Base-by-base conservation (phyloP, 1,140 invertebrate genomes). In the Cyclargus thomasi region DNA sequence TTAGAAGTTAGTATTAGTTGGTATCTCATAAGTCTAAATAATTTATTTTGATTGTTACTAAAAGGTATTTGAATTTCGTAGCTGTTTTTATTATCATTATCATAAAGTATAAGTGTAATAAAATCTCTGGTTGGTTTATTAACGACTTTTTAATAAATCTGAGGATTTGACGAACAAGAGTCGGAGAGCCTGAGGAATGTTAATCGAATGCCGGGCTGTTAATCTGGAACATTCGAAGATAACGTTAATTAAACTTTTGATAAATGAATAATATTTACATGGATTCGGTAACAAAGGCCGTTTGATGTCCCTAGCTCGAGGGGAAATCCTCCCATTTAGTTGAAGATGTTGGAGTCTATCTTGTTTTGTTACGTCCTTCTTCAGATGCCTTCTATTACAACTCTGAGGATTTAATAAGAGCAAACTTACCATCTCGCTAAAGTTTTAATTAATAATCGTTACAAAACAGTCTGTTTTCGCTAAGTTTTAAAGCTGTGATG, bases 391-490 rank as follows among this genome's bases (percentile, higher is more conserved):
- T 70, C 64, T 65, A 75, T 70, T 75, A 64, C 57, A 75, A 77
- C 64, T 75, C 39, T 2, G 14, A 16, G 39, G 6, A 47, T 74
- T 74, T 80, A 75, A 78, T 83, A 77, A 81, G 79, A 81, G 75
- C 74, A 67, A 74, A 78, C 70, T 72, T 74, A 29, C 67, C 70
- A 64, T 71, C 72, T 74, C 67, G 62, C 55, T 71, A 64, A 71
- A 71, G 71, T 72, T 72, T 74, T 74, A 71, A 71, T 74, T 74
- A 74, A 74, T 74, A 67, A 63, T 10, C 22, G 29, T 39, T 16
- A 16, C 53, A 20, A 16, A 47, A 47, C 39, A 47, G 39, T 47
- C 14, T 16, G 39, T 11, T 0, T 47, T 20, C 47, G 63, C 29
- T 62, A 16, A 1, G 59, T 20, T 62, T 62, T 35, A 64, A 8